Conservation (phyloP, 2,888 invertebrate species). For the Watsonalla cultraria region DNA sequence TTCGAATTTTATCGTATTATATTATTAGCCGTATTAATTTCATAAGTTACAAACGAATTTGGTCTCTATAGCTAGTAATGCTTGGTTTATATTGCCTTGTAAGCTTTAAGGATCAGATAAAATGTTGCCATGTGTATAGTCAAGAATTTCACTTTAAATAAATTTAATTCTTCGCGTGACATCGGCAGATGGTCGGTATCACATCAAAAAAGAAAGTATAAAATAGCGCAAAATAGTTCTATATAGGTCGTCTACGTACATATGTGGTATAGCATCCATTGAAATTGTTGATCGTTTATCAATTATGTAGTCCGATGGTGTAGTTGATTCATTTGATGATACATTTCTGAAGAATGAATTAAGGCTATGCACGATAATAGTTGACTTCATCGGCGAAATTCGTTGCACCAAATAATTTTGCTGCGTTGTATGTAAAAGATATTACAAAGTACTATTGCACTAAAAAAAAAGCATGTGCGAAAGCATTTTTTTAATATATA, state of each 20-base stretch:
- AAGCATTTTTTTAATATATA: no score
- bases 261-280: constrained; percentile 1
- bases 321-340: background rate
- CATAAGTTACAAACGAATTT: background rate
- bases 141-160: constrained; percentile 23
- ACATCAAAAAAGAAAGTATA: constrained; percentile 30
- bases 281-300: background rate
- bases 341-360: background rate
- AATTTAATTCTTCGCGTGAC: constrained; percentile 34
- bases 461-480: no score
- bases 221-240: constrained; percentile 14
- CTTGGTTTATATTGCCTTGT: background rate
- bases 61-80: background rate
- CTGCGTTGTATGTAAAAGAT: no score
- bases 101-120: background rate
- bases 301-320: background rate
- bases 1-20: background rate
- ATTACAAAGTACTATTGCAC: no score
- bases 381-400: no score
- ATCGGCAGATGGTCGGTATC: constrained; percentile 34
- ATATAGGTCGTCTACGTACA: constrained; percentile 13
- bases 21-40: constrained; percentile 1
- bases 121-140: constrained; percentile 16
- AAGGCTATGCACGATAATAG: no score
- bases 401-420: no score